Evolutionary conservation across 64 coral and sea anemone genomes (phyloP).

Genomic region (Stichodactyla mertensii): DNA sequence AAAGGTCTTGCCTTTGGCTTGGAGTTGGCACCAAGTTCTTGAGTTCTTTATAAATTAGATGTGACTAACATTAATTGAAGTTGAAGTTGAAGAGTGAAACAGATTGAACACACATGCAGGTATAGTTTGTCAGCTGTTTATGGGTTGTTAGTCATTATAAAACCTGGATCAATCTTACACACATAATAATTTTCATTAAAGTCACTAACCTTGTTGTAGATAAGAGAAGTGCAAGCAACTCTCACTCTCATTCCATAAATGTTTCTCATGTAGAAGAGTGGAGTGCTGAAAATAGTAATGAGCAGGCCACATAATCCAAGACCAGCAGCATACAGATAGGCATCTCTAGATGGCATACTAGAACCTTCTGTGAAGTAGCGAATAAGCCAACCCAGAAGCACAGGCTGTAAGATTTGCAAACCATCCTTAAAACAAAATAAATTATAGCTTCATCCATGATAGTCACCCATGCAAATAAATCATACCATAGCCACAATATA

Average conservation of each 20-base stretch:
- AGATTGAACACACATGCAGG: too few species aligned
- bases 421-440: slow-evolving; percentile 35
- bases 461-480: too few species aligned
- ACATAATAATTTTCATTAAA: neutral
- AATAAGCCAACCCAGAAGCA: slow-evolving; percentile 54
- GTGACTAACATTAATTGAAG: too few species aligned
- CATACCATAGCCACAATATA: too few species aligned
- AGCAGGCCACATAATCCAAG: slow-evolving; percentile 49
- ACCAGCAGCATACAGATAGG: slow-evolving; percentile 57
- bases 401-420: slow-evolving; percentile 30
- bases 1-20: too few species aligned
- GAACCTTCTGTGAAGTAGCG: slow-evolving; percentile 66
- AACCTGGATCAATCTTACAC: too few species aligned
- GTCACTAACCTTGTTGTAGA: slow-evolving; percentile 56
- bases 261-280: slow-evolving; percentile 57
- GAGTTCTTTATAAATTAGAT: too few species aligned
- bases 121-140: too few species aligned
- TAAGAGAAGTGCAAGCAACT: slow-evolving; percentile 56
- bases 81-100: too few species aligned
- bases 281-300: slow-evolving; percentile 53
- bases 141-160: too few species aligned
- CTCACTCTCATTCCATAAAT: slow-evolving; percentile 77
- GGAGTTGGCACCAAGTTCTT: too few species aligned
- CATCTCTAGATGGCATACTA: slow-evolving; percentile 43
- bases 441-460: too few species aligned